These are phyloP conservation scores for Nemurella pictetii DNA, from an alignment of 2,888 invertebrate species.

Conservation along the genomic window DNA sequence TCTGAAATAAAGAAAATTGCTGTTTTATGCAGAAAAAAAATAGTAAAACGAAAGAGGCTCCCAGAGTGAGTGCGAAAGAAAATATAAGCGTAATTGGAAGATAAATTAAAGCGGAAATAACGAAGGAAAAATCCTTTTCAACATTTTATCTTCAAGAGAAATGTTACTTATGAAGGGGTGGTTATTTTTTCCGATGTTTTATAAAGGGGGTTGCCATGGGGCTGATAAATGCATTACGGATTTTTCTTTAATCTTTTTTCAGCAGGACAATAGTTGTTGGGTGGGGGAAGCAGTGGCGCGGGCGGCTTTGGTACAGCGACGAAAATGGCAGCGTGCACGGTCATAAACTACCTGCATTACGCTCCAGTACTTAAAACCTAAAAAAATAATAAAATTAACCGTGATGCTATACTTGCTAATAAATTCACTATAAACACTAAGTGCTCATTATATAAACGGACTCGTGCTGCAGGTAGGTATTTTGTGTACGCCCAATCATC, in stretches of 20 bases:
- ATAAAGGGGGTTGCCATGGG: constrained; percentile 27
- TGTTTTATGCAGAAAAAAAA: constrained; percentile 37
- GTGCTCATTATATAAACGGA: not conserved
- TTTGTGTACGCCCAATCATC: not conserved
- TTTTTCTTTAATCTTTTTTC: constrained; percentile 23
- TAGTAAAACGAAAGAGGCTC: constrained; percentile 12
- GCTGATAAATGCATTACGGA: constrained; percentile 11
- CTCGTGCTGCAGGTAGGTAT: not conserved
- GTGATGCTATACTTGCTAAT: not conserved
- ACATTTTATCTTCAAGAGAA: constrained; percentile 26
- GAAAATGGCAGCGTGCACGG: not conserved
- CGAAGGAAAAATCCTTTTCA: constrained; percentile 32
- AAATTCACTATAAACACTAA: not conserved
- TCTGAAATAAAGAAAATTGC: constrained; percentile 41
- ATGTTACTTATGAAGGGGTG: constrained; percentile 8
- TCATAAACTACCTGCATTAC: not conserved
- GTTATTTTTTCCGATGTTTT: constrained; percentile 10
- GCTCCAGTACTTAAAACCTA: not conserved
- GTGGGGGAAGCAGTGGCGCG: not conserved
- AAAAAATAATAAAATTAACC: not conserved
- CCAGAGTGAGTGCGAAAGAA: constrained; percentile 5
- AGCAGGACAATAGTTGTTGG: not conserved
- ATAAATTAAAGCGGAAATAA: constrained; percentile 40
- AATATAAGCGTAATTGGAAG: constrained; percentile 38
- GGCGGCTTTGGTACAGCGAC: not conserved